These are phyloP conservation scores for Shinisaurus crocodilurus DNA, from an alignment of 2,113 vertebrate species.

Conservation along the genomic window DNA sequence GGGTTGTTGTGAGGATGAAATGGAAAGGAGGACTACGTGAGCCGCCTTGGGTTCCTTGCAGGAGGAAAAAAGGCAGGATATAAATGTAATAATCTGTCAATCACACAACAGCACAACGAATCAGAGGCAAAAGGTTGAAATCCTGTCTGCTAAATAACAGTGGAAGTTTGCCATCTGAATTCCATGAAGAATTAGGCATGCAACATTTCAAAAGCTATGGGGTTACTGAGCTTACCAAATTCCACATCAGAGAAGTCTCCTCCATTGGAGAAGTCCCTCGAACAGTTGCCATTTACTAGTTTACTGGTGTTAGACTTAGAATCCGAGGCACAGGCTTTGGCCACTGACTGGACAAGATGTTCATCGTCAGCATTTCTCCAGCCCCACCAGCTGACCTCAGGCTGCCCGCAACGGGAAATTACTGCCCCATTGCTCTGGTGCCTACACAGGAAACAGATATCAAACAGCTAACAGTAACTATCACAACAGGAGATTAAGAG, in stretches of 20 bases:
- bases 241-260: slow-evolving; percentile 90
- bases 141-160: not conserved
- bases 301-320: slow-evolving; percentile 77
- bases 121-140: not conserved
- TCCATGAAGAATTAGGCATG: not conserved
- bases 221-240: slow-evolving; percentile 81
- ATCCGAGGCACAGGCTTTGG: slow-evolving; percentile 93
- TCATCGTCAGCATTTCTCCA: slow-evolving; percentile 98
- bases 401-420: slow-evolving; percentile 96
- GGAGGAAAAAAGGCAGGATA: no score
- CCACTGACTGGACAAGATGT: slow-evolving; percentile 94
- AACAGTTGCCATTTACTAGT: slow-evolving; percentile 79
- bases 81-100: no score
- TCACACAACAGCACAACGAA: not conserved
- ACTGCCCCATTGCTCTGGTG: slow-evolving; percentile 95
- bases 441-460: slow-evolving; percentile 67
- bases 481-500: fast-evolving
- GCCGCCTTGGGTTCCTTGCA: no score
- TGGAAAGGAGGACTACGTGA: no score
- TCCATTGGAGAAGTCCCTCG: slow-evolving; percentile 82
- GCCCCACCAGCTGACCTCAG: slow-evolving; percentile 99
- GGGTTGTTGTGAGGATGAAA: no score
- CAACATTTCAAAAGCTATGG: not conserved
- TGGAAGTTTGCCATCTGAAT: not conserved
- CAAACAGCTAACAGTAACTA: not conserved